phyloP scores from a whole-genome alignment of 1,140 invertebrate genomes.

The Rhagoletis pomonella region DNA sequence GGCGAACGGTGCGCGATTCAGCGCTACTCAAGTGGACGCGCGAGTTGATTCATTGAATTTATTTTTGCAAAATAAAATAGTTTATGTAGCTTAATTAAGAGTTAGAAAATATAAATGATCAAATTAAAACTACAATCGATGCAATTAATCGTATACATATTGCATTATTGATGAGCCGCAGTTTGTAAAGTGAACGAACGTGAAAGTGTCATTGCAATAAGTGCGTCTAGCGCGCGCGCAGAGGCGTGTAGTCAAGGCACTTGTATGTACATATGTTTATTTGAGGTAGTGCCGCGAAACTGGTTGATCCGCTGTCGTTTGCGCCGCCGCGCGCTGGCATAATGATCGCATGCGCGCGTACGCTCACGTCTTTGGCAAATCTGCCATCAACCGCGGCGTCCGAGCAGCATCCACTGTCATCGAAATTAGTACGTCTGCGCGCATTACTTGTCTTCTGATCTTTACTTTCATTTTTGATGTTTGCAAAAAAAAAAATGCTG shows the following conservation, averaged over 20 bases:
- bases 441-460: background rate
- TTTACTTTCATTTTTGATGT: slow-evolving; percentile 46
- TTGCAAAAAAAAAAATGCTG: too few relatives aligned
- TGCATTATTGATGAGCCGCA: slow-evolving; percentile 39
- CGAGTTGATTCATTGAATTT: background rate
- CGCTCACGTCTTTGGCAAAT: background rate
- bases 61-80: slow-evolving; percentile 1
- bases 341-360: slow-evolving; percentile 2
- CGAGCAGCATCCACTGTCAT: background rate
- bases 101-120: background rate
- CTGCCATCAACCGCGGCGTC: background rate
- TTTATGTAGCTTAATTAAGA: background rate
- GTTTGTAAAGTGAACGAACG: slow-evolving; percentile 27
- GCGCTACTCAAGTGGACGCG: background rate
- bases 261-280: background rate
- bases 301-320: background rate
- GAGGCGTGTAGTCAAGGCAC: background rate
- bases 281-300: background rate
- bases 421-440: slow-evolving; percentile 12
- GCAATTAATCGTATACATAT: background rate
- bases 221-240: background rate
- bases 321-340: background rate
- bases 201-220: background rate
- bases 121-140: background rate
- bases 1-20: slow-evolving; percentile 19